These are phyloP conservation scores for Falco punctatus DNA, from an alignment of 2,113 vertebrate species.

Conservation along the genomic window DNA sequence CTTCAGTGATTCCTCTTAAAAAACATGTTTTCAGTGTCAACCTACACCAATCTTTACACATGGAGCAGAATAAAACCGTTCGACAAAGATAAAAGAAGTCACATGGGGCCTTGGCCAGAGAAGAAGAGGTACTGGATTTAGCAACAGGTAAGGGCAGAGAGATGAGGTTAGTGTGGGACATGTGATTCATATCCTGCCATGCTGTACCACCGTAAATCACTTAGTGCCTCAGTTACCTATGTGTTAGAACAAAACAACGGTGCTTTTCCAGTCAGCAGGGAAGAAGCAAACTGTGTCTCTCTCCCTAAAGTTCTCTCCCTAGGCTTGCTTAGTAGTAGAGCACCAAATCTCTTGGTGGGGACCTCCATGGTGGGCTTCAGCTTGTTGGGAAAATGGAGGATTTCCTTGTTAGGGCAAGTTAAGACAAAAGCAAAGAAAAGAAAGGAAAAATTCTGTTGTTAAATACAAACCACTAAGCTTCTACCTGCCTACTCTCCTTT, in stretches of 20 bases:
- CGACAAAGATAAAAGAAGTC: neutral
- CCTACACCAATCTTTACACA: neutral
- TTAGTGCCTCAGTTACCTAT: neutral
- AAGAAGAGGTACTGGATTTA: neutral
- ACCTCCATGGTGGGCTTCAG: neutral
- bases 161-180: neutral
- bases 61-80: neutral
- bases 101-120: neutral
- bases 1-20: neutral
- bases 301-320: neutral
- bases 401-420: neutral
- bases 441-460: neutral
- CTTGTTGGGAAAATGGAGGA: neutral
- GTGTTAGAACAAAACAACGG: neutral
- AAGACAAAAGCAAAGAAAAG: neutral
- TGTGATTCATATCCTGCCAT: neutral
- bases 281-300: neutral
- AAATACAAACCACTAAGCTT: neutral
- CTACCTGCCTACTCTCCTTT: neutral
- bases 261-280: neutral
- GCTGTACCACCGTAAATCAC: neutral
- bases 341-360: no score
- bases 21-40: neutral
- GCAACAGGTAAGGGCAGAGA: neutral
- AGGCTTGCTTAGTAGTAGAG: neutral